Evolutionary conservation across 35 echinoderm and acorn worm species (phyloP).

Genomic region (Diadema setosum): DNA sequence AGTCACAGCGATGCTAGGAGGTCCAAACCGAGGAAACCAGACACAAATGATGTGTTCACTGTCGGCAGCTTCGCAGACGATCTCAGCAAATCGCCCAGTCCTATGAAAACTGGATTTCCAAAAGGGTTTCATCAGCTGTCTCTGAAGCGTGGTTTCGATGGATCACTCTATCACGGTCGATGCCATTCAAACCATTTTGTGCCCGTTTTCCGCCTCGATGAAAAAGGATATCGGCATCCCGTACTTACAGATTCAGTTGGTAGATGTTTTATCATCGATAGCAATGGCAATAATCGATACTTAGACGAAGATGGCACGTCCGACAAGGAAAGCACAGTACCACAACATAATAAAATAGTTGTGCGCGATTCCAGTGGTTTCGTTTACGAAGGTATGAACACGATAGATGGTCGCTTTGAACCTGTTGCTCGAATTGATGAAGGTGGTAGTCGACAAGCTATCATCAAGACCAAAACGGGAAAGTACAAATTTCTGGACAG

Average conservation of each 20-base stretch:
- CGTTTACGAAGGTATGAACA: not conserved
- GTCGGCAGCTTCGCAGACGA: no score
- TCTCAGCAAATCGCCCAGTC: no score
- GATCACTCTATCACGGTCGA: slow-evolving; percentile 6
- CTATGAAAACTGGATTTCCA: no score
- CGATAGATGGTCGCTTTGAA: not conserved
- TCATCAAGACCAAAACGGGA: not conserved
- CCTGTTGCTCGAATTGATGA: not conserved
- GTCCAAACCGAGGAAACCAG: not conserved
- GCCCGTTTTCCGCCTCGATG: slow-evolving; percentile 2
- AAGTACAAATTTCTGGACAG: not conserved
- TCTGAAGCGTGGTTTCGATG: not conserved
- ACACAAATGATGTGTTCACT: no score
- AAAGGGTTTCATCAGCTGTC: not conserved
- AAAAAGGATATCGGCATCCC: not conserved
- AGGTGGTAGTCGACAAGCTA: not conserved
- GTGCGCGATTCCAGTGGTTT: not conserved
- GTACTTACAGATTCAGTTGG: not conserved
- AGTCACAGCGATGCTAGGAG: not conserved
- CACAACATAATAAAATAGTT: not conserved
- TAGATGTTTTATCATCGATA: not conserved
- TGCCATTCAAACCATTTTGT: not conserved
- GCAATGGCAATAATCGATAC: not conserved
- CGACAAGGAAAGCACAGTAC: not conserved
- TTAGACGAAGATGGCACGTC: not conserved